These are phyloP conservation scores for Hyposoter dolosus DNA, from an alignment of 2,888 invertebrate genomes.

Conservation along the genomic window DNA sequence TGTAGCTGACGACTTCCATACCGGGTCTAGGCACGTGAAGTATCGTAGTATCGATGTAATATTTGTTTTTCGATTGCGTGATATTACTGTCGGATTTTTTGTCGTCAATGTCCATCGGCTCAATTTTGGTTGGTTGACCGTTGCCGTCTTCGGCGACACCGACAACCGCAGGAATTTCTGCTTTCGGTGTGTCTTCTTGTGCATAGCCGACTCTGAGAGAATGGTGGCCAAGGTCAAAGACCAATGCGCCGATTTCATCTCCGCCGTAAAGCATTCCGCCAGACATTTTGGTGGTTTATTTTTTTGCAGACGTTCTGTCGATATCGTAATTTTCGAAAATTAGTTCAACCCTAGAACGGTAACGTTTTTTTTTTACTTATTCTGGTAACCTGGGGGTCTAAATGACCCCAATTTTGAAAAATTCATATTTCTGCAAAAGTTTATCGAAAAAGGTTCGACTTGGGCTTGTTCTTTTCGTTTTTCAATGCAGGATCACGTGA, in stretches of 20 bases:
- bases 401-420: no score
- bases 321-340: not conserved
- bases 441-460: no score
- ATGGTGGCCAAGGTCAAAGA: constrained; percentile 98
- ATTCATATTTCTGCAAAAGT: no score
- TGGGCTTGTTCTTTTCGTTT: no score
- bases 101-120: constrained; percentile 88
- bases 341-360: not conserved
- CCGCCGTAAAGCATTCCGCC: constrained; percentile 94
- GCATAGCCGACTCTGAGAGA: constrained; percentile 97
- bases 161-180: constrained; percentile 97
- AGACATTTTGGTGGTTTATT: constrained; percentile 79
- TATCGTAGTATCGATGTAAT: constrained; percentile 97
- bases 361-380: no score
- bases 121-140: constrained; percentile 88
- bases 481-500: no score
- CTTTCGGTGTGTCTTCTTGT: constrained; percentile 99
- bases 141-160: constrained; percentile 91
- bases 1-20: constrained; percentile 96
- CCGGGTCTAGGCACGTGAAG: constrained; percentile 94
- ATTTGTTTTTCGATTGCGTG: constrained; percentile 88
- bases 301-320: not conserved
- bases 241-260: constrained; percentile 99
- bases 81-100: constrained; percentile 91
- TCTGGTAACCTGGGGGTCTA: no score